These are phyloP conservation scores for Euborellia annulipes DNA, from an alignment of 1,140 invertebrate species.

Conservation along the genomic window DNA sequence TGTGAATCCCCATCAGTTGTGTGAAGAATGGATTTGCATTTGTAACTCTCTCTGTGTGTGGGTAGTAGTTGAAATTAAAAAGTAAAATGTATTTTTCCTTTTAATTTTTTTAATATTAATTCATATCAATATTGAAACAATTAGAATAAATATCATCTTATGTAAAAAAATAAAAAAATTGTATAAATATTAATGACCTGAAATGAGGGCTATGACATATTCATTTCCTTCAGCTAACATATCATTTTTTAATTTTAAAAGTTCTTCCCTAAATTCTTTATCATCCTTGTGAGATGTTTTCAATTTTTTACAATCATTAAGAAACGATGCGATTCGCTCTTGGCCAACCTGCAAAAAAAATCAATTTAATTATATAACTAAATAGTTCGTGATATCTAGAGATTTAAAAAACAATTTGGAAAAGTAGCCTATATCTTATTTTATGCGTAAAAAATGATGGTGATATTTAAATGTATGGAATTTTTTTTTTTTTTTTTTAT, in stretches of 20 bases:
- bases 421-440: constrained; percentile 7
- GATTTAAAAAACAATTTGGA: no score
- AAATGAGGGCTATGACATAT: constrained; percentile 28
- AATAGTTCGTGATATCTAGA: constrained; percentile 10
- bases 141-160: no score
- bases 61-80: no score
- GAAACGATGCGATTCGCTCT: constrained; percentile 34
- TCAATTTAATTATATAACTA: constrained; percentile 13
- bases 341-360: constrained; percentile 33
- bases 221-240: constrained; percentile 32
- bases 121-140: no score
- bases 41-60: no score
- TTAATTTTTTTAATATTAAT: no score
- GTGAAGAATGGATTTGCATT: no score
- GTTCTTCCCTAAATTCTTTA: constrained; percentile 27
- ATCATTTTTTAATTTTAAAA: constrained; percentile 29
- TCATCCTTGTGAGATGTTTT: constrained; percentile 26
- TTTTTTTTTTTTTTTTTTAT: no score
- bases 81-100: no score
- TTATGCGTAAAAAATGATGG: neutral
- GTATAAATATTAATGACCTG: neutral
- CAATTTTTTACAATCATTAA: constrained; percentile 32
- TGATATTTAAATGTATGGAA: constrained; percentile 5
- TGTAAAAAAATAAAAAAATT: no score
- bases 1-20: no score